Evolutionary conservation across 2,113 vertebrate genomes (phyloP).

Genomic region (Ailuropoda melanoleuca): DNA sequence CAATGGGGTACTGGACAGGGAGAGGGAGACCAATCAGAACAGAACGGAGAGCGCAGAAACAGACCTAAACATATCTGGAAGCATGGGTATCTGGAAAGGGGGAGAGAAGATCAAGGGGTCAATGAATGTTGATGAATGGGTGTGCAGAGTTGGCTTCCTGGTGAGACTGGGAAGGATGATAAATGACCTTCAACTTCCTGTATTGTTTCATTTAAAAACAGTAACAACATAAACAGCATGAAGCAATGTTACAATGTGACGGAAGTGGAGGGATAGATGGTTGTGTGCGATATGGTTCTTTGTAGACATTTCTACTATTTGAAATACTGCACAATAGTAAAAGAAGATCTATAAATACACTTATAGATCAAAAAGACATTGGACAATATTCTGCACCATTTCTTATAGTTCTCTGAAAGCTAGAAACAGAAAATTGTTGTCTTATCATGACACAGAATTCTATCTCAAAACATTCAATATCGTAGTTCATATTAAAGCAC

Average conservation of each 20-base stretch:
- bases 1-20: background rate
- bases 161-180: background rate
- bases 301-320: background rate
- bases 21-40: background rate
- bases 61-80: background rate
- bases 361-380: background rate
- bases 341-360: background rate
- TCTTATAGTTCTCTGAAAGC: background rate
- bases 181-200: background rate
- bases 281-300: background rate
- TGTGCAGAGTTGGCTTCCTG: background rate
- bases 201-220: background rate
- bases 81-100: background rate
- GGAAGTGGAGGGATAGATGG: background rate
- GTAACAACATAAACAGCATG: background rate
- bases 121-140: background rate
- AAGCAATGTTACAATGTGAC: background rate
- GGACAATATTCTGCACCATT: background rate
- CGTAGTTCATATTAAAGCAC: background rate
- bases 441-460: background rate
- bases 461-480: background rate
- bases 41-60: background rate
- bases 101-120: background rate
- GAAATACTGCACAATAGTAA: background rate
- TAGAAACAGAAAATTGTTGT: background rate